Conservation (phyloP, 2,113 vertebrate species). For the Penelope pileata region DNA sequence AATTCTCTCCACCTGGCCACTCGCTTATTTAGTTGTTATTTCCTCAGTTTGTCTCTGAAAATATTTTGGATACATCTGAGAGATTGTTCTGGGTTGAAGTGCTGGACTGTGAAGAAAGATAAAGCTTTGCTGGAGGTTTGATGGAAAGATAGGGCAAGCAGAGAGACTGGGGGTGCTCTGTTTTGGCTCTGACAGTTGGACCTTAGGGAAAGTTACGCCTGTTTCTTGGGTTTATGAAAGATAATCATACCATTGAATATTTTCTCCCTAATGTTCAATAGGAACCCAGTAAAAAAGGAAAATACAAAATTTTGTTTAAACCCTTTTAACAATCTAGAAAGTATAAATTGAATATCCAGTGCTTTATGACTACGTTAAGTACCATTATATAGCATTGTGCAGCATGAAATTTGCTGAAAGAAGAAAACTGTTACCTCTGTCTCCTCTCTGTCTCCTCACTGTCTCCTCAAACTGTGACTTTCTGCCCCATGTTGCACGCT, state of each 20-base stretch:
- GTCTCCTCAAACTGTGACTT: not conserved
- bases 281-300: not conserved
- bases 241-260: not conserved
- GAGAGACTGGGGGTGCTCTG: not conserved
- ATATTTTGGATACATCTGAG: not conserved
- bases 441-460: too few species aligned
- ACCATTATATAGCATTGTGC: conserved; percentile 10
- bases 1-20: accelerated
- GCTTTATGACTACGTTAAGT: conserved; percentile 36
- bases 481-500: not conserved
- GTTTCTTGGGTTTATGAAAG: not conserved
- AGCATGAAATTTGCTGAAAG: not conserved
- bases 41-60: not conserved
- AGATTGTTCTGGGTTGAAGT: not conserved
- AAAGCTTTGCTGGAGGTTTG: not conserved
- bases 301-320: not conserved
- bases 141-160: not conserved
- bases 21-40: accelerated
- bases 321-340: conserved; percentile 7
- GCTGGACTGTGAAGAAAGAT: not conserved
- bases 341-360: not conserved
- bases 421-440: not conserved
- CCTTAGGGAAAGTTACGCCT: not conserved
- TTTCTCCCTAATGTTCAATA: not conserved
- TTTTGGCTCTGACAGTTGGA: not conserved